Percentiles rank a stretch among this genome's conserved stretches.
Conservation (phyloP, 1,140 invertebrate species). For the Tyrophagus putrescentiae region DNA sequence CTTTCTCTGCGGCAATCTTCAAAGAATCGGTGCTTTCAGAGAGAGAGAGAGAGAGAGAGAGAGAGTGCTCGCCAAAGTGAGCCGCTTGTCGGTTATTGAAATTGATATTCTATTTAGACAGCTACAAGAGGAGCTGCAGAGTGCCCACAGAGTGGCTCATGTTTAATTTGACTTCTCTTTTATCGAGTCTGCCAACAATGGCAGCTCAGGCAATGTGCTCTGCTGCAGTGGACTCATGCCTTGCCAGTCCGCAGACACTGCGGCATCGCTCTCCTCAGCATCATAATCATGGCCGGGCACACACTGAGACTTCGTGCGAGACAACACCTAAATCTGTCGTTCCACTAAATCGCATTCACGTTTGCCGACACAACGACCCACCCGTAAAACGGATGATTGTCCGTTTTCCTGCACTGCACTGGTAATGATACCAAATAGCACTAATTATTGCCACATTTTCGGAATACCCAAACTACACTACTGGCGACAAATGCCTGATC, state of each 20-base stretch:
- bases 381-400: constrained; percentile 9
- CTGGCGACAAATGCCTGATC: neutral
- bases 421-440: constrained; percentile 13
- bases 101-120: constrained; percentile 15
- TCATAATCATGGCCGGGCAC: constrained; percentile 1
- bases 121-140: neutral
- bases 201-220: neutral
- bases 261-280: too few species aligned
- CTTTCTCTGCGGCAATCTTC: constrained; percentile 9
- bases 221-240: neutral
- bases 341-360: too few species aligned
- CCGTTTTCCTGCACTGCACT: neutral
- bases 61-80: too few species aligned
- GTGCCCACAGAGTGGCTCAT: constrained; percentile 1
- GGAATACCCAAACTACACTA: neutral
- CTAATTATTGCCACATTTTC: constrained; percentile 5
- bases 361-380: neutral
- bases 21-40: neutral
- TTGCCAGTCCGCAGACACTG: neutral
- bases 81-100: constrained; percentile 14
- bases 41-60: too few species aligned
- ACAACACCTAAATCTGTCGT: constrained; percentile 20
- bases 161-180: constrained; percentile 11
- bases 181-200: constrained; percentile 4
- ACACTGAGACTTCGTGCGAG: neutral